These are phyloP conservation scores for Tamias sibiricus DNA, from an alignment of 2,113 vertebrate genomes.

Conservation along the genomic window DNA sequence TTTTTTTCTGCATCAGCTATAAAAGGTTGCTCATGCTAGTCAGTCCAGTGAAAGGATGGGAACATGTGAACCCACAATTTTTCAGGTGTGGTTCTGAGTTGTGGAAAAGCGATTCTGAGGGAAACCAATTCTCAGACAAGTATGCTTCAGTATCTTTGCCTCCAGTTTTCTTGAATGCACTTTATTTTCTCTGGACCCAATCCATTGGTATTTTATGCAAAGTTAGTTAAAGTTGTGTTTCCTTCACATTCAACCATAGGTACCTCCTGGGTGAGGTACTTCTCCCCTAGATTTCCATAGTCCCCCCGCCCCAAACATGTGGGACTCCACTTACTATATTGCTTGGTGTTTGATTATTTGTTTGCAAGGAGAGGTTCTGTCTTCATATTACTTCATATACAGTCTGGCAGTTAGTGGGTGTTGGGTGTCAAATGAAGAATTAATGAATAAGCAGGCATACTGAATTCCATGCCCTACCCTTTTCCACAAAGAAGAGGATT, in stretches of 20 bases:
- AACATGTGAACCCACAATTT: not conserved
- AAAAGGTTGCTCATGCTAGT: not conserved
- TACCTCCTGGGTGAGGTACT: not conserved
- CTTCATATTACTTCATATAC: not conserved
- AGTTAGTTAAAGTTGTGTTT: not conserved
- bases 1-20: not conserved
- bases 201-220: not conserved
- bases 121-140: not conserved
- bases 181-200: not conserved
- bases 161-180: not conserved
- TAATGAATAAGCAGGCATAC: not conserved
- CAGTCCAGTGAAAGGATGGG: not conserved
- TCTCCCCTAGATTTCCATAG: not conserved
- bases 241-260: not conserved
- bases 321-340: not conserved
- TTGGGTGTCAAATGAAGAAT: not conserved
- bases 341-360: not conserved
- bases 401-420: not conserved
- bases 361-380: not conserved
- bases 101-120: not conserved
- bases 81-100: not conserved
- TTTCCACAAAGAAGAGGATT: conserved; percentile 1
- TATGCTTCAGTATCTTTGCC: not conserved
- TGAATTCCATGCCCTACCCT: not conserved
- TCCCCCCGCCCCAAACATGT: not conserved